These are phyloP conservation scores for Diorhabda sublineata DNA, from an alignment of 1,140 invertebrate genomes.

Conservation along the genomic window DNA sequence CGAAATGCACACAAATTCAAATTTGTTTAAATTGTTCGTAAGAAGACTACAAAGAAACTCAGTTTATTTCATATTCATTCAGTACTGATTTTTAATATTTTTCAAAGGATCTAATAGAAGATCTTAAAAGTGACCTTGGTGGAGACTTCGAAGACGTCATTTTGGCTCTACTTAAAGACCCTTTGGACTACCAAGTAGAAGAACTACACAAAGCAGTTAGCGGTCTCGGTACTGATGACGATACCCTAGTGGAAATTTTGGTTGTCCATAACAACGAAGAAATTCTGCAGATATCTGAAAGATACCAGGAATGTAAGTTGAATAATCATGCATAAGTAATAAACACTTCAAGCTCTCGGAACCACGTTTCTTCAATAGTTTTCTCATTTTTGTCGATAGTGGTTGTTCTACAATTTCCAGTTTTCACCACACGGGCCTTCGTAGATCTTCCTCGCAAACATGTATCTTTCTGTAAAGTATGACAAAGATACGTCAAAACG, in stretches of 20 bases:
- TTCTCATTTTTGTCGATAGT: too few species aligned
- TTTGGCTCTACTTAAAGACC: constrained; percentile 79
- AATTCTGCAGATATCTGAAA: constrained; percentile 73
- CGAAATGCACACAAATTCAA: too few species aligned
- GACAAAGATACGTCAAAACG: too few species aligned
- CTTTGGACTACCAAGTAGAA: constrained; percentile 81
- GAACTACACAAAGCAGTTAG: constrained; percentile 82
- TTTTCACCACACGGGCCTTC: too few species aligned
- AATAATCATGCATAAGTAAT: background rate
- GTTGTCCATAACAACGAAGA: constrained; percentile 83
- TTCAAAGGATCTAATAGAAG: constrained; percentile 75
- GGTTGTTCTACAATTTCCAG: too few species aligned
- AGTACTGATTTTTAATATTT: background rate
- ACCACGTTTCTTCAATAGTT: too few species aligned
- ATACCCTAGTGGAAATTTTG: constrained; percentile 83
- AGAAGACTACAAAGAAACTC: too few species aligned
- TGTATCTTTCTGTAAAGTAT: too few species aligned
- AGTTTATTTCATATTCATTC: background rate
- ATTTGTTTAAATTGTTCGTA: too few species aligned
- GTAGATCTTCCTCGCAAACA: too few species aligned
- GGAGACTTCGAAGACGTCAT: constrained; percentile 89
- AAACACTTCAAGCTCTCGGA: too few species aligned
- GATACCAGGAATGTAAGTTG: constrained; percentile 75
- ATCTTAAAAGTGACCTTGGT: constrained; percentile 84
- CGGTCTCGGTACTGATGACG: constrained; percentile 80